These are phyloP conservation scores for Parotocinclus haroldoi DNA, from an alignment of 2,797 vertebrate genomes.

Conservation along the genomic window DNA sequence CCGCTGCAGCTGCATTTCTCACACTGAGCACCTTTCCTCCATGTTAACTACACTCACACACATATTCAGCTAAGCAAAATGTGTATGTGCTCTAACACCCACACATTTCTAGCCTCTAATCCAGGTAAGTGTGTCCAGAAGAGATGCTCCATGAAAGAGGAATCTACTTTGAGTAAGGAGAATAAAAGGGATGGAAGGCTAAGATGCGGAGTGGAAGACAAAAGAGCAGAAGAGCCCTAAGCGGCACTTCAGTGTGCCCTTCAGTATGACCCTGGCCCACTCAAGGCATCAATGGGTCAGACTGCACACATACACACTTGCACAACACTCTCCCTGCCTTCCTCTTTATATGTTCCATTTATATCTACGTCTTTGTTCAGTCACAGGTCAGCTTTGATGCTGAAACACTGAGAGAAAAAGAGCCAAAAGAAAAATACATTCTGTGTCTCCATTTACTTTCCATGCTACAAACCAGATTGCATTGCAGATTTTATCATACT, in stretches of 20 bases:
- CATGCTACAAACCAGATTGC: no score
- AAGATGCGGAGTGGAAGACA: constrained; percentile 4
- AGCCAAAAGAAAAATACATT: neutral
- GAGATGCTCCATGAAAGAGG: constrained; percentile 32
- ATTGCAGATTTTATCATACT: no score
- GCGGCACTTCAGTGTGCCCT: constrained; percentile 31
- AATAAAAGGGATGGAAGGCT: constrained; percentile 25
- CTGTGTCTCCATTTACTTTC: neutral
- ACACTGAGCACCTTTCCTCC: neutral
- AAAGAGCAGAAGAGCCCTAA: constrained; percentile 29
- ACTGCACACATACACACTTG: constrained; percentile 16
- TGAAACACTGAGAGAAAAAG: constrained; percentile 17
- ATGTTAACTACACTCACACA: constrained; percentile 3
- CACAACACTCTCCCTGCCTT: constrained; percentile 11
- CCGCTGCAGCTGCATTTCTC: constrained; percentile 19
- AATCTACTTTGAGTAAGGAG: constrained; percentile 34
- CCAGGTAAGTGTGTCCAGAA: constrained; percentile 29
- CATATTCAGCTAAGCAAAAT: neutral
- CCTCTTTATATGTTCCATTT: constrained; percentile 30
- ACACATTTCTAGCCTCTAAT: constrained; percentile 6
- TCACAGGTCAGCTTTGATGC: constrained; percentile 44
- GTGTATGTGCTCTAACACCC: constrained; percentile 14
- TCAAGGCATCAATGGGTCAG: constrained; percentile 33
- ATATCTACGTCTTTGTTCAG: constrained; percentile 43
- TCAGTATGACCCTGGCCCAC: constrained; percentile 33